These are phyloP conservation scores for Brachionus manjavacas DNA, from an alignment of 1,140 invertebrate genomes.

Conservation along the genomic window DNA sequence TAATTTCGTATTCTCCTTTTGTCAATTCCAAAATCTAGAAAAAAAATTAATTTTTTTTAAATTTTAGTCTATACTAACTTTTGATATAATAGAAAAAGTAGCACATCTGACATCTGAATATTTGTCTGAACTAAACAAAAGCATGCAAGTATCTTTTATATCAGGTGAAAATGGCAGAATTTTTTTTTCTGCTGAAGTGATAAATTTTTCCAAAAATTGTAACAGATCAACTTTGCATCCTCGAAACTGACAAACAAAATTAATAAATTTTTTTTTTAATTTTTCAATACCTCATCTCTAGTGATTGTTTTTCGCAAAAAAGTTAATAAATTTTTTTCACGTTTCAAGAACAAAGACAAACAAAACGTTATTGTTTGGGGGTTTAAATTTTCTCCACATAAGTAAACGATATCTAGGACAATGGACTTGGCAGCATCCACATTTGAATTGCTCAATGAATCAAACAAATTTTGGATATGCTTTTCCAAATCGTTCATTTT, in stretches of 20 bases:
- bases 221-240: not conserved
- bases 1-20: not conserved
- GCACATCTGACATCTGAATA: constrained; percentile 7
- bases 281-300: constrained; percentile 48
- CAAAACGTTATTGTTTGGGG: constrained; percentile 46
- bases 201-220: not conserved
- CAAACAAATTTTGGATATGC: not conserved
- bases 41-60: not conserved
- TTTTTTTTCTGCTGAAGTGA: not conserved
- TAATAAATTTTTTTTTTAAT: not conserved
- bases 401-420: not conserved
- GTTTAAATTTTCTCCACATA: constrained; percentile 9
- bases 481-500: constrained; percentile 23
- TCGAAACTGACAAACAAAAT: not conserved
- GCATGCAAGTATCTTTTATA: not conserved
- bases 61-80: not conserved
- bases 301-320: constrained; percentile 49
- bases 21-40: not conserved
- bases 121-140: constrained; percentile 13
- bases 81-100: constrained; percentile 24
- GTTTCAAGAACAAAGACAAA: constrained; percentile 52
- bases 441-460: not conserved
- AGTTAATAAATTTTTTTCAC: constrained; percentile 48
- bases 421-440: constrained; percentile 9
- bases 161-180: not conserved